Evolutionary conservation across 2,797 vertebrate species (phyloP).

Genomic region (Eulemur rubriventer): DNA sequence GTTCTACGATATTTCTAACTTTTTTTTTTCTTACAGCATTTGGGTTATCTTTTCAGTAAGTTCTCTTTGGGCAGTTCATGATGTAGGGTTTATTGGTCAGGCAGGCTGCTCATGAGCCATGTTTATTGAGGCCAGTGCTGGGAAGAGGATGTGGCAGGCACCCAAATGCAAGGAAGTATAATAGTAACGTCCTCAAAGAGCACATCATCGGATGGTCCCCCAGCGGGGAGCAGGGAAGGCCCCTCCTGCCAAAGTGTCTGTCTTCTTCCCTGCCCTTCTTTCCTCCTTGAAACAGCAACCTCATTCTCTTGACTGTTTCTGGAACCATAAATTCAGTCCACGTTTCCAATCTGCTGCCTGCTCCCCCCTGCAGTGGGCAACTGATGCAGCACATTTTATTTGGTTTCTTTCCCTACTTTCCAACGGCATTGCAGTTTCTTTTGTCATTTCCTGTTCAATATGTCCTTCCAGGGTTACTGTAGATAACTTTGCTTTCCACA

Average conservation of each 20-base stretch:
- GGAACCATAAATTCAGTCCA: not conserved
- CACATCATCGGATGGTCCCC: not conserved
- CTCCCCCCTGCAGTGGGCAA: not conserved
- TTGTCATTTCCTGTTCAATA: not conserved
- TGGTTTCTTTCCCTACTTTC: not conserved
- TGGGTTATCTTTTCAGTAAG: not conserved
- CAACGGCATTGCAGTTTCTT: not conserved
- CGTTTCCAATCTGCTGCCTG: not conserved
- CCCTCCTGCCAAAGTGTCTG: not conserved
- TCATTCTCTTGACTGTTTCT: not conserved
- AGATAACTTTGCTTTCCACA: not conserved
- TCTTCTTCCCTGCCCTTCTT: not conserved
- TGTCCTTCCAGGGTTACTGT: not conserved
- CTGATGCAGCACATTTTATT: not conserved
- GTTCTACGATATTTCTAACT: not conserved
- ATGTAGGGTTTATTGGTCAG: not conserved
- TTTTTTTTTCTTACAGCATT: not conserved
- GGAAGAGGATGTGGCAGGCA: not conserved
- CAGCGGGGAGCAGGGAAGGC: not conserved
- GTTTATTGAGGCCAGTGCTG: not conserved
- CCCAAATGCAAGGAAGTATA: no score
- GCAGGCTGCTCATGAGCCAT: not conserved
- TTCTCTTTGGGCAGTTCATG: not conserved
- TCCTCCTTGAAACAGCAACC: not conserved
- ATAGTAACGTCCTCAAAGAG: no score